phyloP scores from a whole-genome alignment of 2,797 vertebrate genomes.

The Streptopelia turtur region DNA sequence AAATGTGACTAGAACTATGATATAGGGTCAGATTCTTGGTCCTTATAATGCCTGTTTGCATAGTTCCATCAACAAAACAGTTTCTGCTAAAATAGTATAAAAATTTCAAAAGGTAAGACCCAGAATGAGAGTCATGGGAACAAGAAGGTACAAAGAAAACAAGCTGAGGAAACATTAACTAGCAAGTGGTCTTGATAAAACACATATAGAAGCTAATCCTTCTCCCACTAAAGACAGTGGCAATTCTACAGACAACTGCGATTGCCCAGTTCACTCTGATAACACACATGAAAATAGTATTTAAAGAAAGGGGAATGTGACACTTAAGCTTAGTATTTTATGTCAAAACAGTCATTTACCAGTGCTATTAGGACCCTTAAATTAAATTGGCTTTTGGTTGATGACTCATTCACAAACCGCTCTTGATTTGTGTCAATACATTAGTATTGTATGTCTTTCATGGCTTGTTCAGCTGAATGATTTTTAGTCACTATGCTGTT shows the following conservation, averaged over 20 bases:
- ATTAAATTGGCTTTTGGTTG: background rate
- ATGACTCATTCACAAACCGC: background rate
- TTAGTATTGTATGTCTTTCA: background rate
- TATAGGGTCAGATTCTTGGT: background rate
- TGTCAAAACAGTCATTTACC: background rate
- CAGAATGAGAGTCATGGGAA: background rate
- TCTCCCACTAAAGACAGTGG: background rate
- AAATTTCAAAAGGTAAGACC: background rate
- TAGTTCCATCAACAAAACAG: background rate
- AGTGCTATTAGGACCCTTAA: background rate
- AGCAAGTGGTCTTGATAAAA: background rate
- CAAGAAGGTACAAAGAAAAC: background rate
- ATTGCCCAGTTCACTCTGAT: background rate
- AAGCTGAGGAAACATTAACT: background rate
- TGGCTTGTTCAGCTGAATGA: background rate
- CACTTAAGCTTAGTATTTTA: background rate
- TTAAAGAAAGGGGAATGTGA: background rate
- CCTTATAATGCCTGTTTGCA: background rate
- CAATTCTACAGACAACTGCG: background rate
- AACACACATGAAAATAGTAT: background rate
- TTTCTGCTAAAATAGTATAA: background rate
- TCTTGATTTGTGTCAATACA: conserved; percentile 6
- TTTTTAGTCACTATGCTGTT: background rate
- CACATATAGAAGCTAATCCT: background rate
- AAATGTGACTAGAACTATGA: background rate